Base-by-base conservation (phyloP, 2,113 vertebrate species). In the Herpetotheres cachinnans region DNA sequence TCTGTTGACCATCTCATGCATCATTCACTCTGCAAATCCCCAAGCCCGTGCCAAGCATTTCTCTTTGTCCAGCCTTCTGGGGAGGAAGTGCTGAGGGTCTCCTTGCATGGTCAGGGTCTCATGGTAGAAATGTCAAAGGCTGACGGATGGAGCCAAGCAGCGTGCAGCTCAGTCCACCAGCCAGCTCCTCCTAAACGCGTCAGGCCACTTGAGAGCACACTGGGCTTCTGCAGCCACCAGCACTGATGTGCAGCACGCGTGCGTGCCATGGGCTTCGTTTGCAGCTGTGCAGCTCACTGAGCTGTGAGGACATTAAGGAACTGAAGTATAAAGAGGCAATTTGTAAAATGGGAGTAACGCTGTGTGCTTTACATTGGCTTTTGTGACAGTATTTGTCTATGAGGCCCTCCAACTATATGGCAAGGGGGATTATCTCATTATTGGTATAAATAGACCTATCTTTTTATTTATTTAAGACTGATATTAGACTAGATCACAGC, bases 21-120 rank as follows among this genome's bases (percentile, higher is more conserved):
- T 40, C 69, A 5, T 10, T 76, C 73, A 30, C 1, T 0, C 50
- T 78, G 78, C 67, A n/a, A 8, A 18, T 13, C 81, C 66, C 69
- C 22, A 5, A 29, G 63, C 20, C 84, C 4, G 0, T 9, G 17
- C 24, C 38, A 6, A 7, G 29, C 38, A 8, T 22, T 67, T 36
- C n/a, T 50, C 10, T 46, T 30, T 4, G 8, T 34, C 5, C 42
- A 49, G 16, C 38, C 30, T 29, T 3, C 34, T 16, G 36, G 24
- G 2, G 11, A 40, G 55, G 55, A 20, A 4, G 0, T 7, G 19
- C 58, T 25, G 63, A 63, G 49, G 44, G 63, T 65, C 2, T 21
- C n/a, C 13, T 19, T 46, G 63, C 84, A 3, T 0, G 0, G 5
- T 1, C 16, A 8, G 66, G 71, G 17, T n/a, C 61, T 79, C 17